phyloP scores from a whole-genome alignment of 2,888 invertebrate species.

The Aspidiotus destructor region DNA sequence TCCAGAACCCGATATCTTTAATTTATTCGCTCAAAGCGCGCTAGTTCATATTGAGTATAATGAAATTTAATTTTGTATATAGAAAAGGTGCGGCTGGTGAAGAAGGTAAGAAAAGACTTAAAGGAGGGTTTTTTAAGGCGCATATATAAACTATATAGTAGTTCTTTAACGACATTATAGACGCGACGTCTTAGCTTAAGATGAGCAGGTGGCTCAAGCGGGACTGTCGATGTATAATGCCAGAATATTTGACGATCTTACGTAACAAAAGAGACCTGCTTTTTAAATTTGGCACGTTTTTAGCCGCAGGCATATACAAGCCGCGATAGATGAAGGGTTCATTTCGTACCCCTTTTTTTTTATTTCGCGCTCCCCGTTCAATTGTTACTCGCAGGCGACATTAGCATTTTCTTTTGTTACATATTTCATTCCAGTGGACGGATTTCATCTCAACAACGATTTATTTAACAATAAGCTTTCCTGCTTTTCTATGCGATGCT shows the following conservation, averaged over 20 bases:
- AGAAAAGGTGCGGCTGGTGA: constrained; percentile 12
- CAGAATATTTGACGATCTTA: constrained; percentile 6
- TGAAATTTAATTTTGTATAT: constrained; percentile 27
- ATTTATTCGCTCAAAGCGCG: constrained; percentile 26
- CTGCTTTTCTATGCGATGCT: constrained; percentile 10
- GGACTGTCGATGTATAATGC: not conserved
- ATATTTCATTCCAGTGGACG: constrained; percentile 31
- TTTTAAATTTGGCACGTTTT: constrained; percentile 33
- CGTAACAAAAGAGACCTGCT: constrained; percentile 29
- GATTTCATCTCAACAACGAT: constrained; percentile 30
- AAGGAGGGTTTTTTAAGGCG: constrained; percentile 13
- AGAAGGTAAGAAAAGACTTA: constrained; percentile 6
- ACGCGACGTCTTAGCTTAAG: constrained; percentile 11
- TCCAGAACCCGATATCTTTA: not conserved
- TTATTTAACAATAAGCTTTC: constrained; percentile 32
- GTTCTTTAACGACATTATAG: constrained; percentile 25
- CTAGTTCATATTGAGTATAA: constrained; percentile 6
- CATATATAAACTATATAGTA: constrained; percentile 6
- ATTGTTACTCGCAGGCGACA: constrained; percentile 25
- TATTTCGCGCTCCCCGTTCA: constrained; percentile 7
- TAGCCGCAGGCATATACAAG: constrained; percentile 27
- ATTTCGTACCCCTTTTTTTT: constrained; percentile 30
- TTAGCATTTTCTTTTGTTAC: constrained; percentile 32
- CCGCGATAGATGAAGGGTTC: constrained; percentile 22
- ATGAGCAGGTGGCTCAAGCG: constrained; percentile 20